Evolutionary conservation across 2,797 vertebrate species (phyloP).

Genomic region (Jordanella pulchra): DNA sequence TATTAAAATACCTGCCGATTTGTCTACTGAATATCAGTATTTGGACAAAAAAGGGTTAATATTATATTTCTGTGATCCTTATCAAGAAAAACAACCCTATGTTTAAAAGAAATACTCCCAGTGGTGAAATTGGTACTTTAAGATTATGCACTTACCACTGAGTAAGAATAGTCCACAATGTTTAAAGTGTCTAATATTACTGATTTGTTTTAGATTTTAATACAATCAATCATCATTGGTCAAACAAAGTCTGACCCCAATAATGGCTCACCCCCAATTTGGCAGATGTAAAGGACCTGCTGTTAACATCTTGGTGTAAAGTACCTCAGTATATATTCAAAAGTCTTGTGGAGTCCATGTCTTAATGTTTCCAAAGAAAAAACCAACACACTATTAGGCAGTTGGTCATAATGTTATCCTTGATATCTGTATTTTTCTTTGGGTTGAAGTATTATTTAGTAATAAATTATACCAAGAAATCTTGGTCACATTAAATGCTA

Average conservation of each 20-base stretch:
- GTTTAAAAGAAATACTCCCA: neutral
- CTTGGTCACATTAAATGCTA: slow-evolving; percentile 11
- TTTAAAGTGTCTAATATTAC: neutral
- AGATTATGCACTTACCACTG: neutral
- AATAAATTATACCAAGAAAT: neutral
- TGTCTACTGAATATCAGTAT: too few relatives aligned
- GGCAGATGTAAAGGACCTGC: neutral
- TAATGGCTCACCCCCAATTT: neutral
- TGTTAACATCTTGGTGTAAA: neutral
- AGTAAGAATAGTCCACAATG: neutral
- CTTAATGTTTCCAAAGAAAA: neutral
- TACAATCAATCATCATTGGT: neutral
- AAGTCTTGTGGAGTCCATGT: neutral
- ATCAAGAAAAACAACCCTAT: neutral
- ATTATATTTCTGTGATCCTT: too few relatives aligned
- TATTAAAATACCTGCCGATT: too few relatives aligned
- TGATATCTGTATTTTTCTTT: neutral
- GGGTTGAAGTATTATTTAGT: neutral
- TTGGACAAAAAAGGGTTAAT: too few relatives aligned
- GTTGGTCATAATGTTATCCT: neutral
- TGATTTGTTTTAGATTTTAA: neutral
- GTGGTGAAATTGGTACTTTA: neutral
- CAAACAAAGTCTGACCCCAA: neutral
- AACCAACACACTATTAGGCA: neutral
- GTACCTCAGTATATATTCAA: too few relatives aligned